Percentiles rank a stretch among this genome's conserved stretches.
Conservation (phyloP, 2,113 vertebrate genomes). For the Oncorhynchus keta region DNA sequence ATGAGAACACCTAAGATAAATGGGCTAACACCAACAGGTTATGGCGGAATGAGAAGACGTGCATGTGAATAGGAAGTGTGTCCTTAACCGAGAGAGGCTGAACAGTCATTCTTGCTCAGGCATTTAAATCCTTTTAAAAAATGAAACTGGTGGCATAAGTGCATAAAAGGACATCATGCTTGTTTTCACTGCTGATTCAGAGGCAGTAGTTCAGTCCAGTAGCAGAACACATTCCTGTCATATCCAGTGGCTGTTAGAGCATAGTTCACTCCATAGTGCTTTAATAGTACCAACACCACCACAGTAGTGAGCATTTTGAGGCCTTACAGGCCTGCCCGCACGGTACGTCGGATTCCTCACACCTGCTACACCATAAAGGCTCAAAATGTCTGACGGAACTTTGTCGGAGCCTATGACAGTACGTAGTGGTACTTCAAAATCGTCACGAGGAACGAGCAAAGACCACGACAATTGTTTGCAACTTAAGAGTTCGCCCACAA, state of each 20-base stretch:
- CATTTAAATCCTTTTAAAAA: slow-evolving; percentile 61
- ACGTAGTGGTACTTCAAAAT: too few relatives aligned
- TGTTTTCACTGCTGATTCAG: slow-evolving; percentile 53
- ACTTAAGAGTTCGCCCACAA: too few relatives aligned
- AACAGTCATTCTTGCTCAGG: slow-evolving; percentile 18
- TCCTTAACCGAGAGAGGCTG: slow-evolving; percentile 7
- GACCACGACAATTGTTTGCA: too few relatives aligned
- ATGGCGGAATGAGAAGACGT: not conserved
- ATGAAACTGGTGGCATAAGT: slow-evolving; percentile 48
- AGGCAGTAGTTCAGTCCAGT: slow-evolving; percentile 38
- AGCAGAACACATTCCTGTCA: slow-evolving; percentile 51
- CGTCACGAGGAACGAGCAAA: too few relatives aligned
- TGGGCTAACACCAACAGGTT: not conserved
- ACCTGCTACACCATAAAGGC: too few relatives aligned
- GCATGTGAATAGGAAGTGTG: not conserved
- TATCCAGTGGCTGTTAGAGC: slow-evolving; percentile 56
- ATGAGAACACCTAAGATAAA: not conserved
- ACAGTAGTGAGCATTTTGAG: slow-evolving; percentile 31
- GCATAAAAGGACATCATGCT: slow-evolving; percentile 49
- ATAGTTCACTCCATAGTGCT: slow-evolving; percentile 39
- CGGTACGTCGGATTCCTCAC: too few relatives aligned
- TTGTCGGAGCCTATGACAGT: too few relatives aligned
- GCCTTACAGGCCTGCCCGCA: slow-evolving; percentile 11
- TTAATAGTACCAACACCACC: slow-evolving; percentile 40
- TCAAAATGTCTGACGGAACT: too few relatives aligned